A percentile compares a stretch with the other conserved stretches of the same genome.
Conservation (phyloP, 2,797 vertebrate species). For the Sebastiscus tertius region DNA sequence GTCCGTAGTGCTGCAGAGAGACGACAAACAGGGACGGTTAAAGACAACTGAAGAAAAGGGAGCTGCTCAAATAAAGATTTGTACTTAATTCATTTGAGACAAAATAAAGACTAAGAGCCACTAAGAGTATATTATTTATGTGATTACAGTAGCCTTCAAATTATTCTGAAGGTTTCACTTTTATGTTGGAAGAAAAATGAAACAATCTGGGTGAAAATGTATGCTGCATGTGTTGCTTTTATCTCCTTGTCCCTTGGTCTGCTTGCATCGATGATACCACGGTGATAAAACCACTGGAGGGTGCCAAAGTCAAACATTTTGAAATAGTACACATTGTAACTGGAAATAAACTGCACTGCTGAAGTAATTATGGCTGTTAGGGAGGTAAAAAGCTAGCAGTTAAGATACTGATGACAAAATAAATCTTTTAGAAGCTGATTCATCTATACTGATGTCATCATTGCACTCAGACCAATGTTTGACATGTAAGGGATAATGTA, state of each 20-base stretch:
- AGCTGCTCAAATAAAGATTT: not conserved
- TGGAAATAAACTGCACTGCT: not conserved
- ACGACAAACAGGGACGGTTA: constrained; percentile 4
- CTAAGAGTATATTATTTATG: not conserved
- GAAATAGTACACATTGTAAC: not conserved
- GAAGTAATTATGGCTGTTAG: not conserved
- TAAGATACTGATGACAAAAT: not conserved
- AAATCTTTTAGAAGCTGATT: not conserved
- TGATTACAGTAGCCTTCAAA: not conserved
- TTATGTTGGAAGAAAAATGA: not conserved
- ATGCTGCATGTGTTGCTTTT: not conserved
- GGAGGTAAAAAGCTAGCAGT: not conserved
- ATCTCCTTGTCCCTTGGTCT: not conserved
- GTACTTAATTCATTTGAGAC: not conserved
- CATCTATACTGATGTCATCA: not conserved
- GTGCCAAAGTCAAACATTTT: not conserved
- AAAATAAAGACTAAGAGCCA: not conserved
- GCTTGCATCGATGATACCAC: not conserved
- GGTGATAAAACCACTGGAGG: not conserved
- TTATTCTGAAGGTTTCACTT: not conserved
- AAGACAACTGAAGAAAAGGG: not conserved
- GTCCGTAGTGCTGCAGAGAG: constrained; percentile 91
- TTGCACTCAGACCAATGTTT: not conserved
- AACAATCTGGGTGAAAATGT: not conserved
- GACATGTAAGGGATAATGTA: not conserved